A percentile compares a stretch with the other conserved stretches of the same genome.
phyloP scores from a whole-genome alignment of 2,797 vertebrate species.

The Poeciliopsis infans region DNA sequence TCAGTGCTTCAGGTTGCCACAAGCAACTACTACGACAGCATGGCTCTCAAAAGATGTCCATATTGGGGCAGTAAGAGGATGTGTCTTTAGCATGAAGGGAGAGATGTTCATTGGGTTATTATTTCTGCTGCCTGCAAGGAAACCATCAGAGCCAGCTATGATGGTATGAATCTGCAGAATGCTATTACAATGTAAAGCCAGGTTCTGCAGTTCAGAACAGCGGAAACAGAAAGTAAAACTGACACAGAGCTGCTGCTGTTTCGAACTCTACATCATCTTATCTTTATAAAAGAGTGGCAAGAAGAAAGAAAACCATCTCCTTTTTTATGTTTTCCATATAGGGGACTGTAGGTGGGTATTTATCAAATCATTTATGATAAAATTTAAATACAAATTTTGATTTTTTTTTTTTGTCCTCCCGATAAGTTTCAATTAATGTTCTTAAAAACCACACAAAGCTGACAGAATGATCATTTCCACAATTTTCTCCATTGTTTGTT shows the following conservation, averaged over 20 bases:
- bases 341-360: too few species aligned
- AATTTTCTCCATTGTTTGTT: too few species aligned
- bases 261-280: not conserved
- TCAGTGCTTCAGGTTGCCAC: slow-evolving; percentile 8
- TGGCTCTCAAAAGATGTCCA: slow-evolving; percentile 42
- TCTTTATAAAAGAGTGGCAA: not conserved
- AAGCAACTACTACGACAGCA: slow-evolving; percentile 17
- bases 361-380: too few species aligned
- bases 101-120: slow-evolving; percentile 16
- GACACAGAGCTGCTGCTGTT: slow-evolving; percentile 9
- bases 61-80: slow-evolving; percentile 31
- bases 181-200: slow-evolving; percentile 47
- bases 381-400: too few species aligned
- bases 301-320: not conserved
- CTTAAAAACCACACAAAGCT: too few species aligned
- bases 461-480: too few species aligned
- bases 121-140: not conserved
- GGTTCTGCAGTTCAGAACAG: slow-evolving; percentile 35
- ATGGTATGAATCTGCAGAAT: slow-evolving; percentile 25
- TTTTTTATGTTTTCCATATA: not conserved
- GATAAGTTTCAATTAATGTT: too few species aligned
- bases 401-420: too few species aligned
- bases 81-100: not conserved
- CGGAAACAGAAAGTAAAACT: slow-evolving; percentile 25
- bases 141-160: slow-evolving; percentile 8